Conservation (phyloP, 64 coral and sea anemone species). For the Porites australiensis region DNA sequence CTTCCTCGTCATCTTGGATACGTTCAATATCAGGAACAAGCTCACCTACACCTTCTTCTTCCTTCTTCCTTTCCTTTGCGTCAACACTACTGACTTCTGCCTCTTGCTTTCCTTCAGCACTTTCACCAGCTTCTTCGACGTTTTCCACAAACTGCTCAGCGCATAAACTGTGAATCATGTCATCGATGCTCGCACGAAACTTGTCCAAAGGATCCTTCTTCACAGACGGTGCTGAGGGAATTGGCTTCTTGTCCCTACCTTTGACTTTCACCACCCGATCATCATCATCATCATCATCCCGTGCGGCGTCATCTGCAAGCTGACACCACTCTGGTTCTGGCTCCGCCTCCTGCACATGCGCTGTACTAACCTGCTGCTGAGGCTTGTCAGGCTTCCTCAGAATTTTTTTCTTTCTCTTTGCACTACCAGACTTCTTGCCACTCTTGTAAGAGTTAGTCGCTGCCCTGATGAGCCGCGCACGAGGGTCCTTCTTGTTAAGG, state of each 20-base stretch:
- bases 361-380: not conserved
- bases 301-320: not conserved
- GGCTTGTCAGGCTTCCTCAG: not conserved
- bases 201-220: conserved; percentile 22
- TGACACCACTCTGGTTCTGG: conserved; percentile 35
- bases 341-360: not conserved
- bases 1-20: conserved; percentile 22
- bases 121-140: not conserved
- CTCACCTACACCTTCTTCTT: not conserved
- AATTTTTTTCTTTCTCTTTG: conserved; percentile 16
- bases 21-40: conserved; percentile 29
- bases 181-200: not conserved
- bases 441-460: conserved; percentile 16
- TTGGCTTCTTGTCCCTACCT: conserved; percentile 12
- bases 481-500: conserved; percentile 38
- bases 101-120: not conserved
- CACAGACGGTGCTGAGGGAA: not conserved
- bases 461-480: not conserved
- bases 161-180: not conserved
- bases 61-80: not conserved
- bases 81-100: not conserved
- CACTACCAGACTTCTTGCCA: conserved; percentile 27
- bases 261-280: not conserved
- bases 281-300: not conserved
- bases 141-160: not conserved